These are phyloP conservation scores for Cyrtonyx montezumae DNA, from an alignment of 2,113 vertebrate genomes.

Conservation along the genomic window DNA sequence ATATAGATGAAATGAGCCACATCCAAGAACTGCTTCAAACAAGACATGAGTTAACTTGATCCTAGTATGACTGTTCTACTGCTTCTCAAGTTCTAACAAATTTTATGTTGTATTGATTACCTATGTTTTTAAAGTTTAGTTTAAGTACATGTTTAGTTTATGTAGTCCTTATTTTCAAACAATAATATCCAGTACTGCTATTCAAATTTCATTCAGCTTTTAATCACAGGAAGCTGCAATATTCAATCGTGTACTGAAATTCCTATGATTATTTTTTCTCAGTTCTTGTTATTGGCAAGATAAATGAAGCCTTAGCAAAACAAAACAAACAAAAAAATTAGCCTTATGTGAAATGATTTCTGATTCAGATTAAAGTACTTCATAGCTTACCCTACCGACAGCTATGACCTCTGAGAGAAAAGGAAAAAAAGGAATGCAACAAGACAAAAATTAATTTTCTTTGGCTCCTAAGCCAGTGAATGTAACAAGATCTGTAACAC, in stretches of 20 bases:
- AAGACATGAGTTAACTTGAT: background rate
- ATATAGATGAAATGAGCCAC: background rate
- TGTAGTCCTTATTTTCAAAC: background rate
- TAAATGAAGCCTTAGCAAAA: constrained; percentile 26
- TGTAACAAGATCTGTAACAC: background rate
- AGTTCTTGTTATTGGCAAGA: constrained; percentile 45
- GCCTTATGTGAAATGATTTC: background rate
- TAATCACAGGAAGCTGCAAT: constrained; percentile 59
- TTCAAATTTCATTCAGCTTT: constrained; percentile 13
- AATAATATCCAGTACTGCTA: background rate
- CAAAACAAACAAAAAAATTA: background rate
- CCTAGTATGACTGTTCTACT: background rate
- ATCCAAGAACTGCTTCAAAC: background rate
- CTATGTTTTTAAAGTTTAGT: constrained; percentile 37
- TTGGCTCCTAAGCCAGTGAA: constrained; percentile 8
- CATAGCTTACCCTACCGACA: background rate
- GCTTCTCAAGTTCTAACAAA: constrained; percentile 46
- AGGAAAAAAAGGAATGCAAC: background rate
- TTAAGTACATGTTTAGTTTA: constrained; percentile 9
- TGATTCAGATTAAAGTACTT: constrained; percentile 54
- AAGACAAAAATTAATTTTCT: constrained; percentile 22
- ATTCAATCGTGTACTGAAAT: constrained; percentile 41
- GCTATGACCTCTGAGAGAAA: constrained; percentile 20
- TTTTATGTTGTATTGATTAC: constrained; percentile 39
- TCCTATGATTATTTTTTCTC: background rate